Conservation (phyloP, 2,113 vertebrate species). For the Oreamnos americanus region DNA sequence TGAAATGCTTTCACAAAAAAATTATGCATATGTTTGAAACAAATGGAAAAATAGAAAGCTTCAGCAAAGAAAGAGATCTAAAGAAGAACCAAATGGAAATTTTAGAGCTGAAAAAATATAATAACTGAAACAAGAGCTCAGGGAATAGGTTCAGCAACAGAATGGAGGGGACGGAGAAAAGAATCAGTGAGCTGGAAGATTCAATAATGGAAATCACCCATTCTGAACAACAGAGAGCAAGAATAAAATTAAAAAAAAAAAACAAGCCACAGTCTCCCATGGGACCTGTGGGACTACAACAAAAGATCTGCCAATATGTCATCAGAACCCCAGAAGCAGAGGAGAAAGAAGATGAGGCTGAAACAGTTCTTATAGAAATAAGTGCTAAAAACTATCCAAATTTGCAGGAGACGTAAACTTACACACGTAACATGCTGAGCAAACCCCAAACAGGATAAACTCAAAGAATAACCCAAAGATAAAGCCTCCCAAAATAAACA, state of each 20-base stretch:
- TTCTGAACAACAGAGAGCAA: background rate
- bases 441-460: background rate
- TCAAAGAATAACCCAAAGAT: background rate
- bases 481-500: background rate
- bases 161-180: background rate
- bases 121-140: background rate
- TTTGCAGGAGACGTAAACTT: background rate
- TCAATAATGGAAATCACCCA: background rate
- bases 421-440: background rate
- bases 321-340: background rate
- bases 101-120: background rate
- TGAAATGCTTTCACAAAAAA: background rate
- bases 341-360: background rate
- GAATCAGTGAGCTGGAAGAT: background rate
- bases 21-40: background rate
- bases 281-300: background rate
- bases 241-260: background rate
- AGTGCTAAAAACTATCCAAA: background rate
- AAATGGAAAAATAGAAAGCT: background rate
- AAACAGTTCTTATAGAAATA: background rate
- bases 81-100: background rate
- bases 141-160: background rate
- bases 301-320: background rate
- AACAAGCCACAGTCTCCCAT: background rate
- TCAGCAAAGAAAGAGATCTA: background rate